Percentiles rank a stretch among this genome's conserved stretches.
These are phyloP conservation scores for Centropyge bicolor DNA, from an alignment of 2,797 vertebrate genomes.

Conservation along the genomic window DNA sequence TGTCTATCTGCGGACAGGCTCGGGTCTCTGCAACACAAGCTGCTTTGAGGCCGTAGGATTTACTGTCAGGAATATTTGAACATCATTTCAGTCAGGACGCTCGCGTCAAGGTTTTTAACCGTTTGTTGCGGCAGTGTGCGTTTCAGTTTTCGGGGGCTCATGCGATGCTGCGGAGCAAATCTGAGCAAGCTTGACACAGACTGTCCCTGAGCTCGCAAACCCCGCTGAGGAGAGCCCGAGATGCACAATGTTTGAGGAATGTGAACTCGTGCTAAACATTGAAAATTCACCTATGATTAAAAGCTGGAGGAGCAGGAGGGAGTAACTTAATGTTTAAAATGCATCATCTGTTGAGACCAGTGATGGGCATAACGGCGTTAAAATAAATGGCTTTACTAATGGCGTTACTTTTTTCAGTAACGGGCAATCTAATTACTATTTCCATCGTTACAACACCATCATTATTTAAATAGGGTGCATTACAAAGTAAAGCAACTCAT, in stretches of 20 bases:
- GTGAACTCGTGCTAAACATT: not conserved
- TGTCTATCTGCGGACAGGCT: conserved; percentile 62
- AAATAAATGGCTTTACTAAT: too few relatives aligned
- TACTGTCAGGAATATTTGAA: conserved; percentile 42
- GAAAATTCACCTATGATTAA: not conserved
- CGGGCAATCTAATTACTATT: too few relatives aligned
- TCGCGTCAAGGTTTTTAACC: conserved; percentile 12
- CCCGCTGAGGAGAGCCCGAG: not conserved
- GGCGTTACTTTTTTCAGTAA: too few relatives aligned
- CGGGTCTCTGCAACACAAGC: conserved; percentile 44
- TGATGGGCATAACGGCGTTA: too few relatives aligned
- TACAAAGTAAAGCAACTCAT: too few relatives aligned
- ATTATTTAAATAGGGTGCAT: too few relatives aligned
- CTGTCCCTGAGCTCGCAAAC: not conserved
- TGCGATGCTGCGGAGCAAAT: conserved; percentile 1
- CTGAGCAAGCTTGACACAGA: not conserved
- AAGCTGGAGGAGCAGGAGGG: not conserved
- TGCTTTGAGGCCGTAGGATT: conserved; percentile 45
- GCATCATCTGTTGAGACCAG: too few relatives aligned
- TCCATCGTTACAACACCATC: too few relatives aligned
- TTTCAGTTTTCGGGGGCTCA: not conserved
- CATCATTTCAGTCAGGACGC: conserved; percentile 7
- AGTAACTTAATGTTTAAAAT: not conserved
- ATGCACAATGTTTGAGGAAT: not conserved
- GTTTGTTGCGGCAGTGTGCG: not conserved